Percentiles rank a stretch among this genome's conserved stretches.
Evolutionary conservation across 2,797 vertebrate species (phyloP).

Genomic region (Astyanax mexicanus): DNA sequence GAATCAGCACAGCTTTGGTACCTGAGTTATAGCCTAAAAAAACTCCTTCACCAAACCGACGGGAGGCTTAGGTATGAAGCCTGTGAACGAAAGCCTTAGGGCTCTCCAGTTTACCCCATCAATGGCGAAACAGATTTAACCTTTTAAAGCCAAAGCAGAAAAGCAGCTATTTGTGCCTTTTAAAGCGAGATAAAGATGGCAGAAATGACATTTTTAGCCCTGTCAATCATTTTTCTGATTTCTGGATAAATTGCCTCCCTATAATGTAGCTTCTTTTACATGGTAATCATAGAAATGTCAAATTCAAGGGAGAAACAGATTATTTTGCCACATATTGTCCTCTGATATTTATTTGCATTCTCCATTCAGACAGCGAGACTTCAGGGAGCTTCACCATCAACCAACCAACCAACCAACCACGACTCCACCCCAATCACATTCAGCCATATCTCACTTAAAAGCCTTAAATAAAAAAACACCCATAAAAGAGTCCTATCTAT

Average conservation of each 20-base stretch:
- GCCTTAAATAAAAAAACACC: no score
- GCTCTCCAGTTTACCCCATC: neutral
- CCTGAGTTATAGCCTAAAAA: constrained; percentile 40
- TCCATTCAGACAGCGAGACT: no score
- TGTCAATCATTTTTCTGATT: neutral
- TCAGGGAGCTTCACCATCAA: no score
- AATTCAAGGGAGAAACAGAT: neutral
- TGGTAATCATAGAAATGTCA: neutral
- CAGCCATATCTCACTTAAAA: no score
- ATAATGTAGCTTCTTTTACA: no score
- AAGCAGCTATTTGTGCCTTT: neutral
- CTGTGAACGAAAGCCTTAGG: constrained; percentile 3
- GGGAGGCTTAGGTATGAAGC: constrained; percentile 26
- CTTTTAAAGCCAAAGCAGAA: neutral
- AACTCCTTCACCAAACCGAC: constrained; percentile 17
- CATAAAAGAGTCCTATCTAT: no score
- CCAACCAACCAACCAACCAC: no score
- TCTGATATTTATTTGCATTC: neutral
- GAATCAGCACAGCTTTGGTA: constrained; percentile 31
- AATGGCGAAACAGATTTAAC: constrained; percentile 10
- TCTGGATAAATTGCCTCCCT: neutral
- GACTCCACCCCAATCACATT: no score
- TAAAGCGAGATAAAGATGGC: neutral
- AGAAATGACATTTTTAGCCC: neutral
- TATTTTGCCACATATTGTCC: neutral